Evolutionary conservation across 1,140 invertebrate genomes (phyloP).

Genomic region (Drosophila arizonae): DNA sequence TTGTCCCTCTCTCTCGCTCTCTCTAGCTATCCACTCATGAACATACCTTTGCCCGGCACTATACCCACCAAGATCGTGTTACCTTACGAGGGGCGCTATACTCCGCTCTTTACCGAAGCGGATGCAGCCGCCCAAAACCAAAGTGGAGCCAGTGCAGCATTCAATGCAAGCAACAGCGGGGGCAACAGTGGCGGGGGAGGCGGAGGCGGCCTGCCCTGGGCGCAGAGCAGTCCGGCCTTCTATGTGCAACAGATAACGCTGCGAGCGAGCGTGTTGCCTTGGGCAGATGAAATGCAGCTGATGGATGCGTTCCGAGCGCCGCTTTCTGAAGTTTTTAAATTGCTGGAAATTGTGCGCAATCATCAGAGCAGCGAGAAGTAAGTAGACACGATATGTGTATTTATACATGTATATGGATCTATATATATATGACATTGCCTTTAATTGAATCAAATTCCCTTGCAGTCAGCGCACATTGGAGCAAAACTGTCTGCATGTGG

Average conservation of each 20-base stretch:
- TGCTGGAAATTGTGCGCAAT: constrained; percentile 92
- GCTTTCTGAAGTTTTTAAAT: constrained; percentile 92
- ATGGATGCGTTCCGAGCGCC: constrained; percentile 95
- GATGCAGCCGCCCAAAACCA: constrained; percentile 33
- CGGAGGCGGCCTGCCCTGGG: constrained; percentile 84
- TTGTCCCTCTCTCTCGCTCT: constrained; percentile 42
- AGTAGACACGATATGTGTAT: constrained; percentile 51
- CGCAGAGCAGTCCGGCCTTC: constrained; percentile 85
- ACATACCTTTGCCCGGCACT: constrained; percentile 82
- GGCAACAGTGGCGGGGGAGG: constrained; percentile 6
- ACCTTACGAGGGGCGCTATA: constrained; percentile 69
- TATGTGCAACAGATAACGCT: constrained; percentile 93
- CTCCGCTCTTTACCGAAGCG: constrained; percentile 47
- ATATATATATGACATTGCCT: constrained; percentile 40
- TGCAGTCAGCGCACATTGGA: constrained; percentile 87
- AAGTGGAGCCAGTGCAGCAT: constrained; percentile 27
- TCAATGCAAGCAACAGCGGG: constrained; percentile 52
- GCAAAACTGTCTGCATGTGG: constrained; percentile 94
- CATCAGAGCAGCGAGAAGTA: constrained; percentile 91
- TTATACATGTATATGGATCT: constrained; percentile 15
- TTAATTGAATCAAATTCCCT: constrained; percentile 60
- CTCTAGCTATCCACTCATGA: constrained; percentile 78
- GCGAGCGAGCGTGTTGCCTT: constrained; percentile 90
- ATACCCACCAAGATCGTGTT: constrained; percentile 82
- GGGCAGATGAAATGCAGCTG: constrained; percentile 90